Percentiles rank a stretch among this genome's conserved stretches.
Conservation (phyloP, 2,113 vertebrate genomes). For the Dromaius novaehollandiae region DNA sequence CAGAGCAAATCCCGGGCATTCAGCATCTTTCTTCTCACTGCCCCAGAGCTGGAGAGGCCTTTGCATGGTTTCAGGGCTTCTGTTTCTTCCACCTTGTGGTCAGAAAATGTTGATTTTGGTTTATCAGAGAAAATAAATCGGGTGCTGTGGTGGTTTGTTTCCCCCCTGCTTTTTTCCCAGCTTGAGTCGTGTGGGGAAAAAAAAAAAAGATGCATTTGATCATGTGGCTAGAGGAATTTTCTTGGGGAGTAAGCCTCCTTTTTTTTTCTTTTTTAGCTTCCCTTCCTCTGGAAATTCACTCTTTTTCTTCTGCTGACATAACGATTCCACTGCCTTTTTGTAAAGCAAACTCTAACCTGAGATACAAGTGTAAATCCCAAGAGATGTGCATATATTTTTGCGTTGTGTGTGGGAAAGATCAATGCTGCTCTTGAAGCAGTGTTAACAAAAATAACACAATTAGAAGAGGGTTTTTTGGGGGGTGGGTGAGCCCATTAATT, state of each 20-base stretch:
- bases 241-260: not conserved
- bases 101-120: not conserved
- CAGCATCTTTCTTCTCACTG: slow-evolving; percentile 15
- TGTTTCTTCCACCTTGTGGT: slow-evolving; percentile 23
- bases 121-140: not conserved
- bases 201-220: not conserved
- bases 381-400: not conserved
- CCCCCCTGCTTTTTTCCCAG: not conserved
- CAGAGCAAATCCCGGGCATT: slow-evolving; percentile 52
- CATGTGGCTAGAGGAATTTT: not conserved
- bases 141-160: not conserved
- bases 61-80: slow-evolving; percentile 7
- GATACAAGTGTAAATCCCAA: not conserved
- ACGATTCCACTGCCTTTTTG: not conserved
- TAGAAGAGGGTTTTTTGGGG: not conserved
- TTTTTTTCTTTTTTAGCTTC: not conserved
- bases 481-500: not conserved
- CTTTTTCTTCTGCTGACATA: not conserved
- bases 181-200: not conserved
- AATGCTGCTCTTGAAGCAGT: not conserved
- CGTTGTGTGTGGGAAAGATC: not conserved
- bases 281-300: not conserved
- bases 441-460: not conserved
- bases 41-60: slow-evolving; percentile 65
- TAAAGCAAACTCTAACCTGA: not conserved